A percentile compares a stretch with the other conserved stretches of the same genome.
phyloP scores from a whole-genome alignment of 2,113 vertebrate species.

The Melanerpes formicivorus region DNA sequence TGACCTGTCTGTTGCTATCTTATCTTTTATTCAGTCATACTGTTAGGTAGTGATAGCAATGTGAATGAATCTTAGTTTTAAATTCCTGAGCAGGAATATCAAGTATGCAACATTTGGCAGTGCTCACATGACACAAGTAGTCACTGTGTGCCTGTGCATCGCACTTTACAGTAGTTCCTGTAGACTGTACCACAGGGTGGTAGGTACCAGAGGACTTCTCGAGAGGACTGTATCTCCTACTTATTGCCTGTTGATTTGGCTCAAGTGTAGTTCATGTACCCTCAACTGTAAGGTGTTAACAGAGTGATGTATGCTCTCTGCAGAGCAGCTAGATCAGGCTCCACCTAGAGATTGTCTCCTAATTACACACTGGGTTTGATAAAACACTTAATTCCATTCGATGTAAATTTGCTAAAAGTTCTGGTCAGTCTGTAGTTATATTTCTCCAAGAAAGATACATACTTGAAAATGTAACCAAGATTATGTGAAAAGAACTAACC shows the following conservation, averaged over 20 bases:
- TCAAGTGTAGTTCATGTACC: not conserved
- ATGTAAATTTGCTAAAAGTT: not conserved
- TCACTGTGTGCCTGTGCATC: not conserved
- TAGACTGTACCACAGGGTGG: no score
- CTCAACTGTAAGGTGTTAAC: not conserved
- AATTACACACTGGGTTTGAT: not conserved
- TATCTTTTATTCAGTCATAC: not conserved
- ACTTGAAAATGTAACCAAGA: not conserved
- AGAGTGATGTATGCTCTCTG: not conserved
- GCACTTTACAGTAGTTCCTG: not conserved
- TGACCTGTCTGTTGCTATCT: not conserved
- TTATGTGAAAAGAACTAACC: not conserved
- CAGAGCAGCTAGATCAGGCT: not conserved
- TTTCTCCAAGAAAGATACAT: not conserved
- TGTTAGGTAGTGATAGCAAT: not conserved
- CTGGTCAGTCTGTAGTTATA: not conserved
- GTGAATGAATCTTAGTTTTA: not conserved
- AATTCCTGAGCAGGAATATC: not conserved
- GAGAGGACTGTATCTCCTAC: fast-evolving
- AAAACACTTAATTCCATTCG: not conserved
- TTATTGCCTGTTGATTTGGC: not conserved
- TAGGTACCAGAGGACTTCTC: not conserved
- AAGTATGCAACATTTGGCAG: not conserved
- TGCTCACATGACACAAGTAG: not conserved
- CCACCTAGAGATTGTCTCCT: not conserved